phyloP scores from a whole-genome alignment of 2,113 vertebrate species.

The Aramus guarauna region DNA sequence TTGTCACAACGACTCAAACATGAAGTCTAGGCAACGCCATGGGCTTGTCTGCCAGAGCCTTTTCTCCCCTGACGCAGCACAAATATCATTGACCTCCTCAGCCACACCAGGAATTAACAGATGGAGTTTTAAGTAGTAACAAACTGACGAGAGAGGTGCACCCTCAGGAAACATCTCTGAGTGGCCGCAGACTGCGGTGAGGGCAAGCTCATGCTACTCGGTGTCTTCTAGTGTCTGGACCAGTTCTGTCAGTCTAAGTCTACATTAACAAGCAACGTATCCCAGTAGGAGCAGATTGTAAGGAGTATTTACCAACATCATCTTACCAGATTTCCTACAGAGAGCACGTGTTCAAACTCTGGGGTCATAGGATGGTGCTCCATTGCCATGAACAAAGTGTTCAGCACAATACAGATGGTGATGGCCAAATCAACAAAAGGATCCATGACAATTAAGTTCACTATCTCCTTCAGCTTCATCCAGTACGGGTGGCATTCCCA shows the following conservation, averaged over 20 bases:
- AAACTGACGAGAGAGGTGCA: not conserved
- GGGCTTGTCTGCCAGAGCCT: not conserved
- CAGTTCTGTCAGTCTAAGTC: no score
- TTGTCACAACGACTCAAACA: not conserved
- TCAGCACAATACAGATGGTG: constrained; percentile 98
- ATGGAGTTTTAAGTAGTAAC: not conserved
- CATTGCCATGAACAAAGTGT: constrained; percentile 99
- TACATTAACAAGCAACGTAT: accelerated
- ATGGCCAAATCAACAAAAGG: constrained; percentile 97
- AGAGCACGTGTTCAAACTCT: constrained; percentile 82
- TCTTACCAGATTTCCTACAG: constrained; percentile 93
- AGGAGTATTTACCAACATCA: accelerated
- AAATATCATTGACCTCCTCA: not conserved
- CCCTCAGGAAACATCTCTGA: not conserved
- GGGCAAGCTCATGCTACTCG: not conserved
- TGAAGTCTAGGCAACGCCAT: accelerated
- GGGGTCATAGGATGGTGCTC: constrained; percentile 95
- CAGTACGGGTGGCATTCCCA: constrained; percentile 94
- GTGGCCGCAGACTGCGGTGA: not conserved
- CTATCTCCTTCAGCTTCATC: constrained; percentile 92
- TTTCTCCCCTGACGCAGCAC: not conserved
- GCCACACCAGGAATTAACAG: not conserved
- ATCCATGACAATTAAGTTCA: constrained; percentile 96
- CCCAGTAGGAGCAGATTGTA: not conserved
- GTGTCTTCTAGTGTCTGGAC: not conserved